Evolutionary conservation across 2,888 invertebrate species (phyloP).

Genomic region (Mimachlamys varia): DNA sequence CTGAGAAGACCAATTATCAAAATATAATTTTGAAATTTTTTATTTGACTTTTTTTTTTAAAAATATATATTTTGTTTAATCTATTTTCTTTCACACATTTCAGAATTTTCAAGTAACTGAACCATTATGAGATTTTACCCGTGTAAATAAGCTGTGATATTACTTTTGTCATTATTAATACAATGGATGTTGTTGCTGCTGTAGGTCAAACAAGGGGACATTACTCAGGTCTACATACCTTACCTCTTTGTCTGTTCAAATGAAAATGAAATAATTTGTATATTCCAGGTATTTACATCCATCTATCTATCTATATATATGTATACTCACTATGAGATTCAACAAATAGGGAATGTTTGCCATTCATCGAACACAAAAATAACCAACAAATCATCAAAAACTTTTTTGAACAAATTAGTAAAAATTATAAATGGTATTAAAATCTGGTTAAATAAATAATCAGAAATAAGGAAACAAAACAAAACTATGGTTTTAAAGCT

Average conservation of each 20-base stretch:
- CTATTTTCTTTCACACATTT: too few relatives aligned
- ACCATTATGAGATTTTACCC: too few relatives aligned
- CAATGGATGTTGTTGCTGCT: constrained; percentile 6
- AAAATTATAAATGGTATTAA: background rate
- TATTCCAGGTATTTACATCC: background rate
- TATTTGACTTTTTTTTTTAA: too few relatives aligned
- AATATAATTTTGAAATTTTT: too few relatives aligned
- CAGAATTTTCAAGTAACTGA: too few relatives aligned
- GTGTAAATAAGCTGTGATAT: too few relatives aligned
- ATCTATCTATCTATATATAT: too few relatives aligned
- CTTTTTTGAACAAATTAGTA: background rate
- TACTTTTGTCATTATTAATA: background rate
- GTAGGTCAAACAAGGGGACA: constrained; percentile 14
- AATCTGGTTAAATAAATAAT: constrained; percentile 4
- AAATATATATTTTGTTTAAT: too few relatives aligned
- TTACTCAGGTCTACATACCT: background rate
- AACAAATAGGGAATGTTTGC: background rate
- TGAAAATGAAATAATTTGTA: background rate
- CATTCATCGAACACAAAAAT: background rate
- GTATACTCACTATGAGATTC: background rate
- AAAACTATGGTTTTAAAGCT: background rate
- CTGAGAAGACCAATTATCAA: too few relatives aligned
- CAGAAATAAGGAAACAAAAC: background rate
- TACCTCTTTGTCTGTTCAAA: constrained; percentile 31
- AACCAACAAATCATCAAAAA: background rate